Conservation (phyloP, 2,888 invertebrate genomes). For the Tipula confusa region DNA sequence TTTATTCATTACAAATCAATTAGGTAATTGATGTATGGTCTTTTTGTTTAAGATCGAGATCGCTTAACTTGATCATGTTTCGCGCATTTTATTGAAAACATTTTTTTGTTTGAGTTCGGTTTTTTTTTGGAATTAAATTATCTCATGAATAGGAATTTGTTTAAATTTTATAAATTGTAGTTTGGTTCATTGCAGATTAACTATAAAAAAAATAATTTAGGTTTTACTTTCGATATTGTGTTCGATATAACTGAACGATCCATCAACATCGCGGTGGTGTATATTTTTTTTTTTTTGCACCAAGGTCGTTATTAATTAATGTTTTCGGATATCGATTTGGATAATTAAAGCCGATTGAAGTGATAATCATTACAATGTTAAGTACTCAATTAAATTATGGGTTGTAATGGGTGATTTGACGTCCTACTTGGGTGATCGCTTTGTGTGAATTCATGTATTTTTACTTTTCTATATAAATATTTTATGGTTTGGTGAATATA, state of each 20-base stretch:
- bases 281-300: not conserved
- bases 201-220: not conserved
- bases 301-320: not conserved
- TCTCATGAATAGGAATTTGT: not conserved
- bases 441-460: not conserved
- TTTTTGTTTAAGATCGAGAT: not conserved
- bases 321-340: not conserved
- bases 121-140: not conserved
- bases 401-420: not conserved
- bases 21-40: not conserved
- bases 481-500: not conserved
- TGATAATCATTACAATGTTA: slow-evolving; percentile 7
- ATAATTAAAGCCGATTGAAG: not conserved
- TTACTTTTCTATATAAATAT: not conserved
- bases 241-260: not conserved
- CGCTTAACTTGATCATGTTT: not conserved
- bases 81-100: not conserved
- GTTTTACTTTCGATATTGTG: not conserved
- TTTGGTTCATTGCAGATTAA: not conserved
- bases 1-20: not conserved
- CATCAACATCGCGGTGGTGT: not conserved
- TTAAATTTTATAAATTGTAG: not conserved
- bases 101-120: not conserved
- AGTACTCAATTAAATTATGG: not conserved
- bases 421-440: not conserved